phyloP scores from a whole-genome alignment of 1,140 invertebrate genomes.

The Calephelis nemesis region DNA sequence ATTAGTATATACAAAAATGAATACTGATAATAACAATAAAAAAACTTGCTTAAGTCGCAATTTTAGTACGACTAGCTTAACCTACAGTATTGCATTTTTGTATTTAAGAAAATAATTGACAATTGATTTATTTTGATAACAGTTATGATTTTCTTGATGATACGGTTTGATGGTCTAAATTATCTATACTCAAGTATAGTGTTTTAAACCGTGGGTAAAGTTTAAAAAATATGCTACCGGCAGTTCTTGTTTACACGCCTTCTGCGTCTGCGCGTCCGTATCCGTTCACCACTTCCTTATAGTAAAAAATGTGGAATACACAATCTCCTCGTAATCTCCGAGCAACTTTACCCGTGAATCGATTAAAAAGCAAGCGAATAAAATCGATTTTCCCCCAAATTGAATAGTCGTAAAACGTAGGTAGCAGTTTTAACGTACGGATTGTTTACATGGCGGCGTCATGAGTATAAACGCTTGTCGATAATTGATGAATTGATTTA shows the following conservation, averaged over 20 bases:
- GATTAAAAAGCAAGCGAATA: constrained; percentile 74
- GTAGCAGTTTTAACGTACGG: constrained; percentile 68
- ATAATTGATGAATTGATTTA: constrained; percentile 79
- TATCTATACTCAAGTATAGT: background rate
- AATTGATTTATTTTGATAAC: no score
- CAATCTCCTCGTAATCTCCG: constrained; percentile 37
- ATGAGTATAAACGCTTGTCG: constrained; percentile 75
- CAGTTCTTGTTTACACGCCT: constrained; percentile 34
- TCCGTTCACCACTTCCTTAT: constrained; percentile 68
- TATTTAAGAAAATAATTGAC: no score
- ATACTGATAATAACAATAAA: no score
- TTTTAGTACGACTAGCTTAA: no score
- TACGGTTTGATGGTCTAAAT: no score
- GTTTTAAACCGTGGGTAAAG: background rate
- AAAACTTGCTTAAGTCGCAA: no score
- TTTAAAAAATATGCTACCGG: background rate
- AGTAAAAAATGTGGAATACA: constrained; percentile 53
- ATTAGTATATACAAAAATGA: no score
- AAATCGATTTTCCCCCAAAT: constrained; percentile 78
- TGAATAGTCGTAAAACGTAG: constrained; percentile 72
- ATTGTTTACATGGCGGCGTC: constrained; percentile 76
- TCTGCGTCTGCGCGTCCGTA: constrained; percentile 41
- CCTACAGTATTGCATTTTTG: no score
- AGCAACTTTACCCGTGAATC: constrained; percentile 64
- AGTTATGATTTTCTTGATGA: no score